Percentiles rank a stretch among this genome's conserved stretches.
These are phyloP conservation scores for Toxotes jaculatrix DNA, from an alignment of 2,113 vertebrate genomes.

Conservation along the genomic window DNA sequence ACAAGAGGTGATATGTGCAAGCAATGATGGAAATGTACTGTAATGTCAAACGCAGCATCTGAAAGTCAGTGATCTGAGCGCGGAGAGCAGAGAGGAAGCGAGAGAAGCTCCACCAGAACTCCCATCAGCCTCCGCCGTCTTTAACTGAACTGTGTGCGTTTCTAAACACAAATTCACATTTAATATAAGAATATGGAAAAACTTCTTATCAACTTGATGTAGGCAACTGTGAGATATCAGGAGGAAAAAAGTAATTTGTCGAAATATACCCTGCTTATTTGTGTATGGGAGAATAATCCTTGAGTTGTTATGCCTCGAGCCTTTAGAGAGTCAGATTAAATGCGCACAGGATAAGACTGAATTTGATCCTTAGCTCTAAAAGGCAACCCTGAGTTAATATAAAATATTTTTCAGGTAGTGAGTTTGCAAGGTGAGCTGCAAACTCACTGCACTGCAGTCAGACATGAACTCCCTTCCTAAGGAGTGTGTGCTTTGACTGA, in stretches of 20 bases:
- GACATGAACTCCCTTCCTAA: not conserved
- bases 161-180: not conserved
- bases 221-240: not conserved
- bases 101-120: not conserved
- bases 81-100: not conserved
- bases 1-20: not conserved
- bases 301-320: not conserved
- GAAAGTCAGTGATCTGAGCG: conserved; percentile 6
- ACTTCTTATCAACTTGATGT: not conserved
- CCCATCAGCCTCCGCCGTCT: not conserved
- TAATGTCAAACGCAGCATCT: conserved; percentile 2
- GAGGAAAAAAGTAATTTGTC: not conserved
- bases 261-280: not conserved
- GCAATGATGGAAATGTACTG: not conserved
- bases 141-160: not conserved
- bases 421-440: not conserved
- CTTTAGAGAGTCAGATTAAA: not conserved
- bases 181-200: not conserved
- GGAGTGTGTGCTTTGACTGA: not conserved
- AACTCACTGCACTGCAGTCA: not conserved
- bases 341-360: not conserved
- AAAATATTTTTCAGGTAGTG: not conserved
- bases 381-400: not conserved
- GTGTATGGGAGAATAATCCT: not conserved
- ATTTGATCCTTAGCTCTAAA: not conserved